These are phyloP conservation scores for Lytechinus pictus DNA, from an alignment of 35 echinoderm and acorn worm species.

Conservation along the genomic window DNA sequence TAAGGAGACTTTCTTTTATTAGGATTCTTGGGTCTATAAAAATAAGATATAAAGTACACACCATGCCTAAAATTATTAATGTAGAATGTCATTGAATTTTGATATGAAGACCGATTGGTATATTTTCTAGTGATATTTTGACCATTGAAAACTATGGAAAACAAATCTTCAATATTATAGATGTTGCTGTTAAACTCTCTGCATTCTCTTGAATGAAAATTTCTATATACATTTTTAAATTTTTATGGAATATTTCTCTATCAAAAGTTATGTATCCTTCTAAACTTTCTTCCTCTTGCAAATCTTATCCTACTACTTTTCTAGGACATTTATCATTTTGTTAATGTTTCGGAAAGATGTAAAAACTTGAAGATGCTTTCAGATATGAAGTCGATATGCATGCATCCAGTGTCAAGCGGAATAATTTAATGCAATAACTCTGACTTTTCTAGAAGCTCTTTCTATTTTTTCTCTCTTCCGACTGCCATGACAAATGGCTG, in stretches of 20 bases:
- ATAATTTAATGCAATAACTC: constrained; percentile 15
- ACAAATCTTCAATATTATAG: neutral
- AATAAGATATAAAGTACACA: too few relatives aligned
- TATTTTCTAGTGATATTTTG: too few relatives aligned
- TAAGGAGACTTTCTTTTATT: too few relatives aligned
- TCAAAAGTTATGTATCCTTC: neutral
- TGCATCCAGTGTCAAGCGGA: neutral
- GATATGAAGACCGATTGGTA: too few relatives aligned
- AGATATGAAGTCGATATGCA: neutral
- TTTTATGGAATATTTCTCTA: neutral
- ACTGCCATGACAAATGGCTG: neutral
- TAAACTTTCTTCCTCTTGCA: neutral
- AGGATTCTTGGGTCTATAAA: too few relatives aligned
- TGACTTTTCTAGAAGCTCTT: neutral
- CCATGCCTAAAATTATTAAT: too few relatives aligned
- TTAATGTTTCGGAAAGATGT: neutral
- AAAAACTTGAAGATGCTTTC: neutral
- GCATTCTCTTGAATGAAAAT: neutral
- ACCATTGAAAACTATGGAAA: neutral
- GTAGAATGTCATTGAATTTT: too few relatives aligned
- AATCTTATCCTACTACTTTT: neutral
- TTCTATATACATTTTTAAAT: neutral
- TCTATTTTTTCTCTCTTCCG: neutral
- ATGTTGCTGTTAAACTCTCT: neutral
- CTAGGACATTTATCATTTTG: neutral